A percentile compares a stretch with the other conserved stretches of the same genome.
Evolutionary conservation across 2,113 vertebrate species (phyloP).

Genomic region (Hypomesus transpacificus): DNA sequence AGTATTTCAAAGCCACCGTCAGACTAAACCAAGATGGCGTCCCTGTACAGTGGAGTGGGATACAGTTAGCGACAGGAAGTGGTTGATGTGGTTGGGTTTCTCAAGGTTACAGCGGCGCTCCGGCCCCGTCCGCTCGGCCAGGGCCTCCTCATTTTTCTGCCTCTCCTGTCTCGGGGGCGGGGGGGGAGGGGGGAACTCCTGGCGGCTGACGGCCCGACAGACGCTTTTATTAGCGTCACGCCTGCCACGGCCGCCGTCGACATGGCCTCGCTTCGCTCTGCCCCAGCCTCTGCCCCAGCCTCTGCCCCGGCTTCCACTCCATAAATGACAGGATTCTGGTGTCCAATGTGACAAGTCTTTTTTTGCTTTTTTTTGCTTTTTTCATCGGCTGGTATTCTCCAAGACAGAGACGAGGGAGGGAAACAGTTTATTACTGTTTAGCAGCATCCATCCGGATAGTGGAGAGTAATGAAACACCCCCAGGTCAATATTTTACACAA

Average conservation of each 20-base stretch:
- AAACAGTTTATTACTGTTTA: conserved; percentile 88
- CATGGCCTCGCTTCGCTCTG: conserved; percentile 72
- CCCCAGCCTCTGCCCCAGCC: conserved; percentile 32
- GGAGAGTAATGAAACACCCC: conserved; percentile 89
- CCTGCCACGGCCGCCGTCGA: conserved; percentile 66
- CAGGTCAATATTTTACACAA: conserved; percentile 93
- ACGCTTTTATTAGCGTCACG: conserved; percentile 82
- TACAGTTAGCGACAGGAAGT: not conserved
- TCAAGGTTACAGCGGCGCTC: conserved; percentile 71
- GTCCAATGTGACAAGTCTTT: conserved; percentile 56
- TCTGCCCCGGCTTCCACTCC: not conserved
- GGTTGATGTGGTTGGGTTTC: conserved; percentile 35
- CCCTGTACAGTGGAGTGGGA: not conserved
- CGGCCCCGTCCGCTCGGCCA: conserved; percentile 65
- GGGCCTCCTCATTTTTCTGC: conserved; percentile 81
- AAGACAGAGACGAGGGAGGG: conserved; percentile 53
- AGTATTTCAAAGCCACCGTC: too few relatives aligned
- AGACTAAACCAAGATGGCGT: too few relatives aligned
- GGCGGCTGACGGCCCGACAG: conserved; percentile 75
- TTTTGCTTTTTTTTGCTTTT: conserved; percentile 75
- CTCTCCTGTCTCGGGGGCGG: conserved; percentile 70
- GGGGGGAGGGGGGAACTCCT: conserved; percentile 66
- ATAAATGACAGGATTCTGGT: conserved; percentile 26
- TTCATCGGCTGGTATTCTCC: conserved; percentile 17
- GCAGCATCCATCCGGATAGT: conserved; percentile 76